Evolutionary conservation across 2,113 vertebrate genomes (phyloP).

Genomic region (Gymnogyps californianus): DNA sequence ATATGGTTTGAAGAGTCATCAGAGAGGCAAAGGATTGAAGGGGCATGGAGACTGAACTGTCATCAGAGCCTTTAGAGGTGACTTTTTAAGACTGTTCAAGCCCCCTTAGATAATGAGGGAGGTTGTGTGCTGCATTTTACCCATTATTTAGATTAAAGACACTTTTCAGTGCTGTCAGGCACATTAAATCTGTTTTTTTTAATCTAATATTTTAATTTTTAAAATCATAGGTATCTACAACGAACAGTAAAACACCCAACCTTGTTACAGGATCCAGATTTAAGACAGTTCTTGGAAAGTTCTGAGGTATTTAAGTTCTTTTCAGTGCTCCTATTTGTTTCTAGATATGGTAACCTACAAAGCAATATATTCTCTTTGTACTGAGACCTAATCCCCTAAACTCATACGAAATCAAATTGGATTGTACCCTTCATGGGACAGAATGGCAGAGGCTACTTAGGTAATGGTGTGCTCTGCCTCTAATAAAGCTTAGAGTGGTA

Average conservation of each 20-base stretch:
- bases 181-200: neutral
- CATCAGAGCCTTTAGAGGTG: neutral
- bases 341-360: neutral
- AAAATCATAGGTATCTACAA: slow-evolving; percentile 86
- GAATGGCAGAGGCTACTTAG: neutral
- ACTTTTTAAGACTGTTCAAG: neutral
- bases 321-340: neutral
- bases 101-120: neutral
- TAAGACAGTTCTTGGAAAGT: slow-evolving; percentile 95
- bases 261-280: slow-evolving; percentile 93
- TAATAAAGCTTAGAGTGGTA: neutral
- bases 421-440: neutral
- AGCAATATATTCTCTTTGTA: neutral
- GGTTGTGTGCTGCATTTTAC: neutral
- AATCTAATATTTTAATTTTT: slow-evolving; percentile 35
- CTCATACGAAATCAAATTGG: neutral
- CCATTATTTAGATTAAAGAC: neutral
- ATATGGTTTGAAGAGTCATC: neutral
- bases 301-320: slow-evolving; percentile 82
- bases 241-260: slow-evolving; percentile 94
- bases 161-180: neutral
- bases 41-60: neutral
- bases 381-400: neutral
- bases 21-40: neutral
- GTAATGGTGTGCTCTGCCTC: neutral